phyloP scores from a whole-genome alignment of 2,113 vertebrate species.

The Microcebus murinus region DNA sequence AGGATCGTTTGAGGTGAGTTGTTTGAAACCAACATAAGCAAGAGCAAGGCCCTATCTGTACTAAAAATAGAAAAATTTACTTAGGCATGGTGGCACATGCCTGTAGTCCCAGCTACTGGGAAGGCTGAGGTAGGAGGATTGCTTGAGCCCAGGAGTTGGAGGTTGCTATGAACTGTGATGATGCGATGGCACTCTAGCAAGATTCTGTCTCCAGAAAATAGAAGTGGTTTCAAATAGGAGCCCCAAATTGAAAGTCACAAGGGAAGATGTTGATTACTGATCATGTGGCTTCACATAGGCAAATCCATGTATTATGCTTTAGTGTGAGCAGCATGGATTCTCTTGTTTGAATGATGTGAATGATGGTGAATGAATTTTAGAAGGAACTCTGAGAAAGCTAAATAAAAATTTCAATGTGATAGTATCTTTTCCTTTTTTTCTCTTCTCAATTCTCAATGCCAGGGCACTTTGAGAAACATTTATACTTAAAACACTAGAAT shows the following conservation, averaged over 20 bases:
- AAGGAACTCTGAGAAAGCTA: not conserved
- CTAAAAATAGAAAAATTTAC: too few species aligned
- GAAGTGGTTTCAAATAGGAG: not conserved
- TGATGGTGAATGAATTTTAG: not conserved
- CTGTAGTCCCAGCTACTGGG: too few species aligned
- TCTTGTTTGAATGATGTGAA: not conserved
- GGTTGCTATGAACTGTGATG: too few species aligned
- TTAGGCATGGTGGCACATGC: too few species aligned
- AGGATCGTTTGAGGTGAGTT: too few species aligned
- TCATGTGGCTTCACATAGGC: not conserved
- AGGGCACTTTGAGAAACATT: not conserved
- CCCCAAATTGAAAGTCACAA: not conserved
- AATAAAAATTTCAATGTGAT: not conserved
- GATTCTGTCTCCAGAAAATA: too few species aligned
- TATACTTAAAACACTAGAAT: not conserved
- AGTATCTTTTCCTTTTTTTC: not conserved
- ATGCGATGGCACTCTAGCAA: too few species aligned
- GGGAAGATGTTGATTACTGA: not conserved
- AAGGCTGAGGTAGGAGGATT: too few species aligned
- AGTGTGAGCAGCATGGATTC: not conserved
- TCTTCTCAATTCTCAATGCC: not conserved
- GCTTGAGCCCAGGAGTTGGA: too few species aligned
- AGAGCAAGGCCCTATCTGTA: too few species aligned
- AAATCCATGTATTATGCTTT: not conserved
- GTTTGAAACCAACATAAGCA: too few species aligned